These are phyloP conservation scores for Zosterops hypoxanthus DNA, from an alignment of 2,113 vertebrate genomes.

Conservation along the genomic window DNA sequence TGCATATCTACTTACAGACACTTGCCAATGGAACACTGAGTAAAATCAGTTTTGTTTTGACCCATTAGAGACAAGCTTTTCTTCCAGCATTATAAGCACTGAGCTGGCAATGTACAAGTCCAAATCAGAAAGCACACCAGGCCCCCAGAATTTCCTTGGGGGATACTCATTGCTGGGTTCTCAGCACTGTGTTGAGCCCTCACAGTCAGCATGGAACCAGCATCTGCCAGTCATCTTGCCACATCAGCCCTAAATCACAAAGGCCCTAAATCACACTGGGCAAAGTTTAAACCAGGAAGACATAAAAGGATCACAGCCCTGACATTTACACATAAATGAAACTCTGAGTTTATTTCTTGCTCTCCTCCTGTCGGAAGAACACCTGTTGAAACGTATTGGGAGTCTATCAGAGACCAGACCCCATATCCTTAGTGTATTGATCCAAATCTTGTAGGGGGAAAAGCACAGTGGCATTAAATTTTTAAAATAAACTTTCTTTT, in stretches of 20 bases:
- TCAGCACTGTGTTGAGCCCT: not conserved
- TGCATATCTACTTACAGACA: not conserved
- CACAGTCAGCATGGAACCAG: fast-evolving
- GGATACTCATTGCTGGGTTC: not conserved
- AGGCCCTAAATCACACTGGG: not conserved
- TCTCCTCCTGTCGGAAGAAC: not conserved
- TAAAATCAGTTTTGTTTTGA: not conserved
- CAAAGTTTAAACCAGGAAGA: not conserved
- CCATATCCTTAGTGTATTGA: not conserved
- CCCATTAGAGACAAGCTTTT: not conserved
- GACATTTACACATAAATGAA: not conserved
- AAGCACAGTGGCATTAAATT: not conserved
- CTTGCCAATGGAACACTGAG: not conserved
- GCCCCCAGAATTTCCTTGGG: not conserved
- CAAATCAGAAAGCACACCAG: not conserved
- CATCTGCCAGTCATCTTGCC: fast-evolving
- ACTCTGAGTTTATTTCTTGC: not conserved
- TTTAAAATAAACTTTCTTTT: not conserved
- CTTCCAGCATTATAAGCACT: not conserved
- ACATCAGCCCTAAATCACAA: not conserved
- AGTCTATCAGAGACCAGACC: not conserved
- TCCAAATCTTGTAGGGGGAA: not conserved
- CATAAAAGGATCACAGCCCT: not conserved
- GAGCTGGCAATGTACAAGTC: not conserved
- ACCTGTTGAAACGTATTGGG: not conserved